Conservation (phyloP, 2,888 invertebrate genomes). For the Drosophila stalkeri region DNA sequence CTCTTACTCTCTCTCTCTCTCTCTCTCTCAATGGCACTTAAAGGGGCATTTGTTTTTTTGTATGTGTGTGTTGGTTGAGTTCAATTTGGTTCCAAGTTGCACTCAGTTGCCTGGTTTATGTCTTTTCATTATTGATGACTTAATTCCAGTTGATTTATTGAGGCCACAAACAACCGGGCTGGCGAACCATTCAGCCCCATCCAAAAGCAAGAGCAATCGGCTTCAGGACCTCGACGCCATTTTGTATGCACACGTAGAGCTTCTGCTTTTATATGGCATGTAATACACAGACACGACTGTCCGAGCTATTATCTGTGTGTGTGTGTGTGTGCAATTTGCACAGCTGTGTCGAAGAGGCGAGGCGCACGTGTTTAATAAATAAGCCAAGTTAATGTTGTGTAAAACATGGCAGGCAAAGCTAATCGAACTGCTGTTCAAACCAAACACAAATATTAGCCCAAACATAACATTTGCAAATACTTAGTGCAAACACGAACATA, state of each 20-base stretch:
- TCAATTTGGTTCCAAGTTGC: conserved; percentile 36
- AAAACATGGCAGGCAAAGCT: conserved; percentile 41
- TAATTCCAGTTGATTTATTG: conserved; percentile 82
- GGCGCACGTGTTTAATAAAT: conserved; percentile 74
- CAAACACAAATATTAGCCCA: conserved; percentile 12
- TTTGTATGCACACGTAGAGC: conserved; percentile 66
- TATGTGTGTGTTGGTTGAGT: conserved; percentile 20
- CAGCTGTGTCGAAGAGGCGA: conserved; percentile 37
- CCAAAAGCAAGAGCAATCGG: conserved; percentile 23
- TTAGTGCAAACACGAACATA: conserved; percentile 13
- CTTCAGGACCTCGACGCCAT: conserved; percentile 44
- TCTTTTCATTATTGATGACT: conserved; percentile 82
- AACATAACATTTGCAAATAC: conserved; percentile 21
- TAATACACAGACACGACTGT: conserved; percentile 24
- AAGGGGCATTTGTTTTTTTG: conserved; percentile 27
- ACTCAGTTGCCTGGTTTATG: conserved; percentile 65
- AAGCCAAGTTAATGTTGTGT: conserved; percentile 70
- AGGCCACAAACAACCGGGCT: conserved; percentile 65
- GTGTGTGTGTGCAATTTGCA: conserved; percentile 28
- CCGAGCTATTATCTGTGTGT: conserved; percentile 16
- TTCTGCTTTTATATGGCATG: conserved; percentile 36
- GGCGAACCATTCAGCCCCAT: conserved; percentile 30
- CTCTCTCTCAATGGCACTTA: conserved; percentile 25
- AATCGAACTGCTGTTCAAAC: conserved; percentile 35
- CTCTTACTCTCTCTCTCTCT: neutral